These are phyloP conservation scores for Mythimna lalbum DNA, from an alignment of 2,888 invertebrate species.

Conservation along the genomic window DNA sequence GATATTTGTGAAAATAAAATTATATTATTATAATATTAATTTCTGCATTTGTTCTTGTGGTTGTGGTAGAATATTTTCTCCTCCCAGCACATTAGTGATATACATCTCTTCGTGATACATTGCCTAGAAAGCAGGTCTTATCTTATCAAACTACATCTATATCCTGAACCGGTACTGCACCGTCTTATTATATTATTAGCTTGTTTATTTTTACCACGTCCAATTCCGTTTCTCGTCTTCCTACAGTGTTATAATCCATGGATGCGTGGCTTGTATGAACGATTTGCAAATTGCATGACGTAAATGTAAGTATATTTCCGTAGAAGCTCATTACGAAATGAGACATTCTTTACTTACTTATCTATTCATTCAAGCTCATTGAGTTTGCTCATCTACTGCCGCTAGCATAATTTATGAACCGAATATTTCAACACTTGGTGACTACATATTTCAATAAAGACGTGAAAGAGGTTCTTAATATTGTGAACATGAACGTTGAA, in stretches of 20 bases:
- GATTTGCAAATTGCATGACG: constrained; percentile 57
- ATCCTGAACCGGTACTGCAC: constrained; percentile 26
- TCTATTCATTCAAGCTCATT: constrained; percentile 36
- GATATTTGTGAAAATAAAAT: neutral
- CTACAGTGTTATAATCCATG: constrained; percentile 49
- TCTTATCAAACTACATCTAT: constrained; percentile 38
- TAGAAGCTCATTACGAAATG: constrained; percentile 45
- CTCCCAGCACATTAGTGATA: constrained; percentile 14
- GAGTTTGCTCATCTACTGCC: constrained; percentile 6
- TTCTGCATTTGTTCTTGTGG: neutral
- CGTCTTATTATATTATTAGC: neutral
- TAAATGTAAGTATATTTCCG: constrained; percentile 56
- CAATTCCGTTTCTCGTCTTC: constrained; percentile 34
- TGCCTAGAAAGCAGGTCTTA: constrained; percentile 37
- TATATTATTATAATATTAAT: neutral
- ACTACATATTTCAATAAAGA: constrained; percentile 14
- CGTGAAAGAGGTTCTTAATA: constrained; percentile 6
- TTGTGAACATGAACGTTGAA: constrained; percentile 14
- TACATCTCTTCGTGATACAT: constrained; percentile 28
- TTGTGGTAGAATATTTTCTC: constrained; percentile 18
- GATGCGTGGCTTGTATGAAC: constrained; percentile 28
- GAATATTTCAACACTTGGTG: constrained; percentile 30
- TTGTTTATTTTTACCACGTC: constrained; percentile 14
- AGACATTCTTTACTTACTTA: constrained; percentile 44
- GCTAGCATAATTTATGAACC: constrained; percentile 30